Base-by-base conservation (phyloP, 2,113 vertebrate species). In the Gambusia affinis region DNA sequence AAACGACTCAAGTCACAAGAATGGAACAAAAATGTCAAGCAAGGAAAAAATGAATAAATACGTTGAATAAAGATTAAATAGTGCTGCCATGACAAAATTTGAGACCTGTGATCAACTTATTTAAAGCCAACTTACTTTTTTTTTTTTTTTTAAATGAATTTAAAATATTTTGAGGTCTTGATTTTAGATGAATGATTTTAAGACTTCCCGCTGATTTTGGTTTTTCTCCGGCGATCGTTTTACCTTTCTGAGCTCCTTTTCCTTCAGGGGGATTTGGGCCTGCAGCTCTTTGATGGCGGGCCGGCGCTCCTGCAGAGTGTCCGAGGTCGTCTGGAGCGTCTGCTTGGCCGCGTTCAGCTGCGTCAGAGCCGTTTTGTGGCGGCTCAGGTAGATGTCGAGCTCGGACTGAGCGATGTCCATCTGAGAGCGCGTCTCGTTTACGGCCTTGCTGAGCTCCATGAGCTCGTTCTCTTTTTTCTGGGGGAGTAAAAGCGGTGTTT, bases 361-460 rank as follows among this genome's bases (percentile, higher is more conserved):
- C 0, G 93, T 94, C 61, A 99, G 35, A 3, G 97, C 97, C 0
- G 90, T 94, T 61, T 97, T 98, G 82, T 98, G 95, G 29, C 89
- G 92, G 87, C 95, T 97, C 27, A 99, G 95, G 80, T 97, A 97
- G 70, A 99, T 95, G 78, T 98, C 97, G 11, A 99, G 94, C 87
- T 99, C 98, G 0, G 96, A 96, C 27, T 97, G 97, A 2, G 96
- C 95, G 0, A 99, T 83, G 2, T 98, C 96, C 96, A 96, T 96
- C 60, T 88, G 94, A 17, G 98, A 99, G 37, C 96, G 95, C 0
- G 96, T 95, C 92, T 98, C 96, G 24, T 95, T 97, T 79, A 98
- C 97, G 0, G 81, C 92, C 92, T 95, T 97, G 63, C 95, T 98
- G 24, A 98, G 93, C 81, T 94, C 95, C 95, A 99, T 93, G n/a